Evolutionary conservation across 2,113 vertebrate genomes (phyloP).

Genomic region (Alexandromys fortis): DNA sequence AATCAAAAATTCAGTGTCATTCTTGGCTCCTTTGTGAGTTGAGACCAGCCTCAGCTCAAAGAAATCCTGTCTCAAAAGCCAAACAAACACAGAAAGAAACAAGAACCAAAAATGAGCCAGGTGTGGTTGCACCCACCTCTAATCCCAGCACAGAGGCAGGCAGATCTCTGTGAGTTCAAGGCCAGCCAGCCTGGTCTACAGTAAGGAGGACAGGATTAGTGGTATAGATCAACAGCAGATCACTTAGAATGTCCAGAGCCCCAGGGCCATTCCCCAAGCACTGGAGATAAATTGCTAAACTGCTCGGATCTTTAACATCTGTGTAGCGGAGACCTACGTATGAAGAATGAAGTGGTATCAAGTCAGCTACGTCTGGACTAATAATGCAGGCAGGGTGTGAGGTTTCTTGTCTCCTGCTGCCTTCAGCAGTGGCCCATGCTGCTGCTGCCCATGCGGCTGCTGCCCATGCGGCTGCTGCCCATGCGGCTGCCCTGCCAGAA

Average conservation of each 20-base stretch:
- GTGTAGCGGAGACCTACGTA: fast-evolving
- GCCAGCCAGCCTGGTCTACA: neutral
- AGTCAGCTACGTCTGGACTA: fast-evolving
- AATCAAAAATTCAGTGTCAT: neutral
- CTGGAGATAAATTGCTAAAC: too few relatives aligned
- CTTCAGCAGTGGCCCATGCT: too few relatives aligned
- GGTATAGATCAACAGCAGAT: neutral
- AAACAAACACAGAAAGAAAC: too few relatives aligned
- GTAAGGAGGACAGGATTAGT: neutral
- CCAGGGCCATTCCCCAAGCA: neutral
- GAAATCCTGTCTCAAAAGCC: neutral
- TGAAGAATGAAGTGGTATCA: neutral
- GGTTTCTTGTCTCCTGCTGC: too few relatives aligned
- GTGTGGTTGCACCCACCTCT: neutral
- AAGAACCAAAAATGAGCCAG: neutral
- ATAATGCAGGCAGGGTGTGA: fast-evolving
- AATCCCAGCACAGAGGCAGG: neutral
- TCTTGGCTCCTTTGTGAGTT: neutral
- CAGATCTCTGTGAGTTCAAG: neutral
- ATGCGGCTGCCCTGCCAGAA: fast-evolving
- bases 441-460: fast-evolving
- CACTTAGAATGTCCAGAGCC: neutral
- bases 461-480: neutral
- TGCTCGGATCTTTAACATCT: neutral
- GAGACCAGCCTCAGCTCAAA: neutral